Conservation (phyloP, 2,888 invertebrate genomes). For the Tiliacea aurago region DNA sequence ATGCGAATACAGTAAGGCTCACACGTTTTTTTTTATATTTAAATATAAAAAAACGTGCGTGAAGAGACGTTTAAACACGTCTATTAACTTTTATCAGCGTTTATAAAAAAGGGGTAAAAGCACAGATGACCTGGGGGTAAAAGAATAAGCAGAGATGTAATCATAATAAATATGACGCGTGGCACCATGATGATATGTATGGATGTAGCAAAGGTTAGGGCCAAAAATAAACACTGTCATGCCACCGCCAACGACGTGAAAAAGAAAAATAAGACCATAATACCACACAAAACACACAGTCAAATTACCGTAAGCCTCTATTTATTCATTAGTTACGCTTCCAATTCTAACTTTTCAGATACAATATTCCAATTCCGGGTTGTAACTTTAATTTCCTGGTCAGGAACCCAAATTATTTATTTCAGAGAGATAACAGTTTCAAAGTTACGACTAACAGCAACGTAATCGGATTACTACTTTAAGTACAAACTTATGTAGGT, state of each 20-base stretch:
- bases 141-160: neutral
- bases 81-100: no score
- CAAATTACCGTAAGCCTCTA: neutral
- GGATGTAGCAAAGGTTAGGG: no score
- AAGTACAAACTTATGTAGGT: neutral
- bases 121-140: neutral
- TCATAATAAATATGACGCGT: neutral
- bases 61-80: no score
- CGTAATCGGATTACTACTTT: neutral
- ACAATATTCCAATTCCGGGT: neutral
- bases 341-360: conserved; percentile 23
- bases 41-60: no score
- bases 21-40: no score
- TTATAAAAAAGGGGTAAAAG: neutral
- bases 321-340: neutral
- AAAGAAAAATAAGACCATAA: neutral
- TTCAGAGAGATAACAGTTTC: conserved; percentile 12
- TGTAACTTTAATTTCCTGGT: conserved; percentile 4
- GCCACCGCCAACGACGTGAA: neutral
- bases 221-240: neutral
- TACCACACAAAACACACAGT: no score
- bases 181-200: neutral
- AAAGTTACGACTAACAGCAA: conserved; percentile 18
- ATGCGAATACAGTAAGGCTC: no score
- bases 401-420: conserved; percentile 16